Conservation (phyloP, 2,888 invertebrate species). For the Adelphocoris suturalis region DNA sequence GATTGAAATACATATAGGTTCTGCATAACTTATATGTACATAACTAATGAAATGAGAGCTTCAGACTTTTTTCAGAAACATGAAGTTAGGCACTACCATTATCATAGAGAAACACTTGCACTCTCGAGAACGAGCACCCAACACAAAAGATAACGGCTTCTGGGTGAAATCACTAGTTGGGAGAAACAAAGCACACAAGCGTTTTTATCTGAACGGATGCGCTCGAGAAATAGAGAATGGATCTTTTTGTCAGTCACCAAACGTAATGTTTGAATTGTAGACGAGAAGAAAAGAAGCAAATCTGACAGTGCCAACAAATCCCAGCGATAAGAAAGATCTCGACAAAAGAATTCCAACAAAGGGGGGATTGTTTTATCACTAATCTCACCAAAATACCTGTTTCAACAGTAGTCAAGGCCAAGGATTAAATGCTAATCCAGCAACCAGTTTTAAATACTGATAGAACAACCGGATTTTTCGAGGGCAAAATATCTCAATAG, state of each 20-base stretch:
- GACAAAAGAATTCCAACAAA: background rate
- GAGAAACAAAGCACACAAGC: background rate
- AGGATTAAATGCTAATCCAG: constrained; percentile 21
- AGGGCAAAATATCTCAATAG: too few species aligned
- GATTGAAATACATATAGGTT: too few species aligned
- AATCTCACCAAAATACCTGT: constrained; percentile 34
- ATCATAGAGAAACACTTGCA: too few species aligned
- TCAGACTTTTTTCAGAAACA: too few species aligned
- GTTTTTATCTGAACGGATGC: constrained; percentile 24
- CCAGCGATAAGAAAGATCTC: constrained; percentile 44
- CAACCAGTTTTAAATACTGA: background rate
- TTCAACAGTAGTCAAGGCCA: constrained; percentile 57
- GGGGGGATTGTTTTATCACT: constrained; percentile 38
- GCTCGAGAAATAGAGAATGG: background rate
- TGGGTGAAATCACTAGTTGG: background rate
- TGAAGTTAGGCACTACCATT: too few species aligned
- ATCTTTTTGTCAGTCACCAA: constrained; percentile 17
- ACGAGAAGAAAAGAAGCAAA: constrained; percentile 28
- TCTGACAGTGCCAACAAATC: constrained; percentile 40
- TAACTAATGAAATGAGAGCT: too few species aligned
- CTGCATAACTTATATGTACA: too few species aligned
- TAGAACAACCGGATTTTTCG: background rate
- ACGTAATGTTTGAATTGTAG: constrained; percentile 22
- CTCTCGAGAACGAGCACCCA: background rate
- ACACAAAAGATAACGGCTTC: background rate